Conservation (phyloP, 2,797 vertebrate species). For the Enteromius mattozi region DNA sequence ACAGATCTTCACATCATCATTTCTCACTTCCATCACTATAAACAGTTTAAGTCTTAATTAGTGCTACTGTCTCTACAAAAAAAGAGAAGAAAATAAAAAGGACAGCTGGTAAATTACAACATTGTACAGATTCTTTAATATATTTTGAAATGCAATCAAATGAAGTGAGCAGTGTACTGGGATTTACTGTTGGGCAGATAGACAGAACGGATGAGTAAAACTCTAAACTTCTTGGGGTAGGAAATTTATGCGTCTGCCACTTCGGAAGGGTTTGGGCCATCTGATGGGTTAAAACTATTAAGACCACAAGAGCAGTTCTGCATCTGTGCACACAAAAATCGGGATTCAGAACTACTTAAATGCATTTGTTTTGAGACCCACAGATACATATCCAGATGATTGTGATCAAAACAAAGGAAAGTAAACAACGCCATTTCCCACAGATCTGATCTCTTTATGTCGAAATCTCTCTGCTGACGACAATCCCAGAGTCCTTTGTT, state of each 20-base stretch:
- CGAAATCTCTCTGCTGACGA: conserved; percentile 12
- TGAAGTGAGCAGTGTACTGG: neutral
- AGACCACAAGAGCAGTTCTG: conserved; percentile 72
- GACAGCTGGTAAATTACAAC: conserved; percentile 61
- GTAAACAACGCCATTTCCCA: conserved; percentile 47
- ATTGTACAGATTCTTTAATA: conserved; percentile 5
- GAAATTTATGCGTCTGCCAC: conserved; percentile 53
- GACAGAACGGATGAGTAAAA: conserved; percentile 25
- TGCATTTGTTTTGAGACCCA: conserved; percentile 65
- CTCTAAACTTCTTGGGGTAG: conserved; percentile 51
- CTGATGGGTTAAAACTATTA: conserved; percentile 80
- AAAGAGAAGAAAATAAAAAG: conserved; percentile 66
- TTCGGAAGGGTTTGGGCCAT: conserved; percentile 67
- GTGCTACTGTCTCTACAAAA: conserved; percentile 68
- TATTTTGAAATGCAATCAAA: neutral
- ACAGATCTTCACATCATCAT: conserved; percentile 79
- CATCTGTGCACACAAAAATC: conserved; percentile 76
- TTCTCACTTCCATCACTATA: conserved; percentile 74
- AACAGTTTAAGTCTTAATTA: conserved; percentile 80
- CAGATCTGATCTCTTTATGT: conserved; percentile 42
- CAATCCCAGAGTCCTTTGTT: conserved; percentile 39
- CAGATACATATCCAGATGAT: conserved; percentile 69
- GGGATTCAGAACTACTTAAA: conserved; percentile 67
- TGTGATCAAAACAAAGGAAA: conserved; percentile 58
- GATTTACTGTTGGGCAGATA: conserved; percentile 27